phyloP scores from a whole-genome alignment of 2,797 vertebrate genomes.

The Trachurus trachurus region DNA sequence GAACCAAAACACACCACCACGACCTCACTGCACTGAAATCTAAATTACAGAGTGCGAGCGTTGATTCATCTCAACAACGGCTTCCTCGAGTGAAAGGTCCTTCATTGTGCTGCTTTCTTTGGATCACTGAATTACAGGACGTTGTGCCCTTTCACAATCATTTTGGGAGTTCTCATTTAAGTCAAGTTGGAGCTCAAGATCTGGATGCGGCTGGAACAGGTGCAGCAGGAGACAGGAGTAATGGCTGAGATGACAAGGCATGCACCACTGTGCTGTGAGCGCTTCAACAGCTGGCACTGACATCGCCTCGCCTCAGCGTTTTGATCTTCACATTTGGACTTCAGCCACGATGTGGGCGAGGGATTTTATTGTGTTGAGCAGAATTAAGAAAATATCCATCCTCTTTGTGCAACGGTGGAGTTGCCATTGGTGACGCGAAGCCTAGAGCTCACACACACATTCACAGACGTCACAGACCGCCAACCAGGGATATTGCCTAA shows the following conservation, averaged over 20 bases:
- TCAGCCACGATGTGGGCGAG: not conserved
- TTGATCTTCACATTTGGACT: not conserved
- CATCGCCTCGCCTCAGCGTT: not conserved
- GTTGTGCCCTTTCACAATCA: not conserved
- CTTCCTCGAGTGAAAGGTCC: not conserved
- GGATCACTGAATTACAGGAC: not conserved
- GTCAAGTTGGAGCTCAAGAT: not conserved
- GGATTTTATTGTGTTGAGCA: not conserved
- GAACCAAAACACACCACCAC: slow-evolving; percentile 23
- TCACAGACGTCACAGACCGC: slow-evolving; percentile 7
- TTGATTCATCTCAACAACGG: not conserved
- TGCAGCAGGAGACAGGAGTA: slow-evolving; percentile 5
- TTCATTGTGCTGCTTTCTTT: not conserved
- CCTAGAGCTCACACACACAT: slow-evolving; percentile 5
- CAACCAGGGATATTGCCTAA: slow-evolving; percentile 12
- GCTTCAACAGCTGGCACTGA: not conserved
- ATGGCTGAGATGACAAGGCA: not conserved
- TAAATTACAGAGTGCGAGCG: not conserved
- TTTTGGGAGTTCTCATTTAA: not conserved
- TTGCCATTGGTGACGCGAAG: not conserved
- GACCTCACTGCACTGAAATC: not conserved
- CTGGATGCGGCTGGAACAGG: not conserved
- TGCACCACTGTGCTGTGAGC: not conserved
- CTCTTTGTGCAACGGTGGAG: slow-evolving; percentile 8
- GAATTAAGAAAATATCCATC: slow-evolving; percentile 12